These are phyloP conservation scores for Chiridota heheva DNA, from an alignment of 35 echinoderm and acorn worm species.

Conservation along the genomic window DNA sequence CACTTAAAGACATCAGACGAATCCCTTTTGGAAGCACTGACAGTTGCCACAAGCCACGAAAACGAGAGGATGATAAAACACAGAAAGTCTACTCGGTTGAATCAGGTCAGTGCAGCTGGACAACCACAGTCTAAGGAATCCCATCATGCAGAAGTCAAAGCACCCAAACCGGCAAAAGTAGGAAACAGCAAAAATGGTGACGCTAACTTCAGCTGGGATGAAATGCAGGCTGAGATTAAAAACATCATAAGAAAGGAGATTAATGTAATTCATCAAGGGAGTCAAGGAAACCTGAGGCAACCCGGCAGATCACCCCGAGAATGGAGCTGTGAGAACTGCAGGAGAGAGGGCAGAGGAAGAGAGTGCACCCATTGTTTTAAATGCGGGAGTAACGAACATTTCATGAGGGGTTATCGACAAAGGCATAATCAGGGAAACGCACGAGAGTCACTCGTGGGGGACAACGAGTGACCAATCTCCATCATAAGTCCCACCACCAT, in stretches of 20 bases:
- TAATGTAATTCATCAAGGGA: conserved; percentile 8
- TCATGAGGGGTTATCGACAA: conserved; percentile 43
- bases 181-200: background rate
- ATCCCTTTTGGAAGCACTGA: conserved; percentile 11
- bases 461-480: conserved; percentile 23
- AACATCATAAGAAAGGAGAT: conserved; percentile 8
- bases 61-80: background rate
- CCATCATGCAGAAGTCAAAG: background rate
- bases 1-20: conserved; percentile 13
- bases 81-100: background rate
- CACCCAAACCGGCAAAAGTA: background rate
- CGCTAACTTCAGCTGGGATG: background rate
- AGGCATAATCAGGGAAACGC: conserved; percentile 40
- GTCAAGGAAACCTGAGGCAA: background rate
- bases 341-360: background rate
- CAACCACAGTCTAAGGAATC: background rate
- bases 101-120: background rate
- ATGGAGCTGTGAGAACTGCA: conserved; percentile 42
- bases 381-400: conserved; percentile 59
- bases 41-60: background rate
- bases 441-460: conserved; percentile 19
- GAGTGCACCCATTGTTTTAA: conserved; percentile 55
- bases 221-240: background rate
- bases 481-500: conserved; percentile 8
- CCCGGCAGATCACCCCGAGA: background rate